Percentiles rank a stretch among this genome's conserved stretches.
phyloP scores from a whole-genome alignment of 2,888 invertebrate species.

The Scaeva pyrastri region DNA sequence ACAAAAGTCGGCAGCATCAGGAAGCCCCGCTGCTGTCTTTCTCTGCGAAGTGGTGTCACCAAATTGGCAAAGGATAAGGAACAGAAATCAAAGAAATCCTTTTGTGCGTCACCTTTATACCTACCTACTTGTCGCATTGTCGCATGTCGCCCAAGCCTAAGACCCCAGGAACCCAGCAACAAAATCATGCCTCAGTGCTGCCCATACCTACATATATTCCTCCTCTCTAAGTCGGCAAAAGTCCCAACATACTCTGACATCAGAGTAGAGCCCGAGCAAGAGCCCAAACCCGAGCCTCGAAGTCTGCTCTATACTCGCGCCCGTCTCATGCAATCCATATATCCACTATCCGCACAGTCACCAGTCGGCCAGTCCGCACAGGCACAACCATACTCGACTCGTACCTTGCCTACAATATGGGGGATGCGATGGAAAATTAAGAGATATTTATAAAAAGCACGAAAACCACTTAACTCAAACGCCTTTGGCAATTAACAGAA shows the following conservation, averaged over 20 bases:
- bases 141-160: conserved; percentile 58
- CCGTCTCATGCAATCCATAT: conserved; percentile 53
- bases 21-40: not conserved
- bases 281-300: conserved; percentile 13
- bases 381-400: no score
- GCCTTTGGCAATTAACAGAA: conserved; percentile 83
- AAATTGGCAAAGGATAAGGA: conserved; percentile 11
- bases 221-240: conserved; percentile 28
- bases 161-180: conserved; percentile 1
- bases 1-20: not conserved
- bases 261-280: no score
- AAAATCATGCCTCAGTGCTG: conserved; percentile 13
- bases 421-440: conserved; percentile 79
- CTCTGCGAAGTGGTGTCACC: not conserved
- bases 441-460: conserved; percentile 84
- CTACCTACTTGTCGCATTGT: conserved; percentile 68
- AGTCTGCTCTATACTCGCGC: conserved; percentile 36
- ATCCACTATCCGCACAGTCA: not conserved
- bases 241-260: conserved; percentile 5
- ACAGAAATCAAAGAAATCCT: conserved; percentile 54
- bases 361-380: no score
- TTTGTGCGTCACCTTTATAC: conserved; percentile 69
- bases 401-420: not conserved
- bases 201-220: no score
- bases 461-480: conserved; percentile 84